Evolutionary conservation across 2,797 vertebrate genomes (phyloP).

Genomic region (Tiaroga cobitis): DNA sequence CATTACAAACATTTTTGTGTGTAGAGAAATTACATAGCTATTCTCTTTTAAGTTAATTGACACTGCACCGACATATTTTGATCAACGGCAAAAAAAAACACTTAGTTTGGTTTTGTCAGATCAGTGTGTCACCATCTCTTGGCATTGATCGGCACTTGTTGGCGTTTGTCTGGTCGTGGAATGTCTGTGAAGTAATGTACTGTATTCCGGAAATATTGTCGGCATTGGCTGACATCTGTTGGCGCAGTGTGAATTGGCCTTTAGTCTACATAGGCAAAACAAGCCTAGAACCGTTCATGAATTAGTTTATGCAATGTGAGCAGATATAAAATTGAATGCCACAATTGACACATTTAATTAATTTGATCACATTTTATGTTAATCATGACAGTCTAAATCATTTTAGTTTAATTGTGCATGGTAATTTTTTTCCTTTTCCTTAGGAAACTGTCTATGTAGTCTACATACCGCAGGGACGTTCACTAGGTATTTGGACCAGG

Average conservation of each 20-base stretch:
- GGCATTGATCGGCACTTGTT: neutral
- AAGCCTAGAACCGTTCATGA: neutral
- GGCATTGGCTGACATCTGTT: neutral
- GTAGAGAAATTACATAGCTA: neutral
- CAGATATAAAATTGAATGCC: neutral
- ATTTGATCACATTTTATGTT: neutral
- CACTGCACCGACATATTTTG: neutral
- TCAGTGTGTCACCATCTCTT: neutral
- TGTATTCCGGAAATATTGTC: neutral
- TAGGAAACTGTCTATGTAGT: no score
- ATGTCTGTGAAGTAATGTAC: neutral
- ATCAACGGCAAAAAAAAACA: neutral
- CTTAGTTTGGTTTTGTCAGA: neutral
- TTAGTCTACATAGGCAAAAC: neutral
- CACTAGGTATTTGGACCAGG: slow-evolving; percentile 13
- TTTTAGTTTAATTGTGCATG: neutral
- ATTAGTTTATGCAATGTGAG: neutral
- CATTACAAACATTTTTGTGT: no score
- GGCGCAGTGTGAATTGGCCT: neutral
- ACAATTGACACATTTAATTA: neutral
- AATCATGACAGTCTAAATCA: neutral
- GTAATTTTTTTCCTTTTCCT: neutral
- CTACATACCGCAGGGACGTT: neutral
- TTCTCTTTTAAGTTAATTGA: neutral
- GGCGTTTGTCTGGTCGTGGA: neutral